Conservation (phyloP, 1,140 invertebrate genomes). For the Drosophila albomicans region DNA sequence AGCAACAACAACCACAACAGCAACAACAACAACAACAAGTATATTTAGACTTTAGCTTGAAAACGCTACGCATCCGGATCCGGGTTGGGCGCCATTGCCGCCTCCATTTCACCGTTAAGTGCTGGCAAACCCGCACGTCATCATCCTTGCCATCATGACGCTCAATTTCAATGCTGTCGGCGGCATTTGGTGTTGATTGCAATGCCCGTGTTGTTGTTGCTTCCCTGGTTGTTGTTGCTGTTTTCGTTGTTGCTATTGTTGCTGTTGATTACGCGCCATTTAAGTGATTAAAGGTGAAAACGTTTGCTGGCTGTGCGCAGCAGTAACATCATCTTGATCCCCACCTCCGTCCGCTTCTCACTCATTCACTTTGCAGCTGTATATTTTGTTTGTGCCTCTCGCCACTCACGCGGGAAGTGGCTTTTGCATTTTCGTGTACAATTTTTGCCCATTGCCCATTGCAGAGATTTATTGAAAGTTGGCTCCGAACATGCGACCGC, state of each 20-base stretch:
- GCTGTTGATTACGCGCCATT: constrained; percentile 75
- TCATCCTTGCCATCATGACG: constrained; percentile 57
- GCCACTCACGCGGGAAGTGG: not conserved
- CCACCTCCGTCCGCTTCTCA: not conserved
- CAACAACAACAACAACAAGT: constrained; percentile 5
- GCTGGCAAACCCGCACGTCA: constrained; percentile 68
- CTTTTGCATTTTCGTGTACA: constrained; percentile 38
- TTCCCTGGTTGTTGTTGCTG: constrained; percentile 23
- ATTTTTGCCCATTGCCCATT: constrained; percentile 46
- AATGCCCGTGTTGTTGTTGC: constrained; percentile 28
- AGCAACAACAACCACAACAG: constrained; percentile 15
- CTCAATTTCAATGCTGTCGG: constrained; percentile 70
- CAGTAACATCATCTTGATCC: not conserved
- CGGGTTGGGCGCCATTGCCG: constrained; percentile 20
- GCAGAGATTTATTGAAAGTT: constrained; percentile 48
- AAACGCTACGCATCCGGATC: constrained; percentile 38
- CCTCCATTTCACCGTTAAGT: constrained; percentile 57
- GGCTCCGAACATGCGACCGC: not conserved
- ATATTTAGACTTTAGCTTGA: constrained; percentile 54
- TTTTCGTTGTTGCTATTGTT: constrained; percentile 46
- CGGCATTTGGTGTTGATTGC: constrained; percentile 74
- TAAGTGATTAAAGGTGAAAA: constrained; percentile 82
- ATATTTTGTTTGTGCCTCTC: not conserved
- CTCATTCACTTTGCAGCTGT: not conserved
- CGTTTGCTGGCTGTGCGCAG: constrained; percentile 35